phyloP scores from a whole-genome alignment of 1,140 invertebrate genomes.

The Drosophila ficusphila region DNA sequence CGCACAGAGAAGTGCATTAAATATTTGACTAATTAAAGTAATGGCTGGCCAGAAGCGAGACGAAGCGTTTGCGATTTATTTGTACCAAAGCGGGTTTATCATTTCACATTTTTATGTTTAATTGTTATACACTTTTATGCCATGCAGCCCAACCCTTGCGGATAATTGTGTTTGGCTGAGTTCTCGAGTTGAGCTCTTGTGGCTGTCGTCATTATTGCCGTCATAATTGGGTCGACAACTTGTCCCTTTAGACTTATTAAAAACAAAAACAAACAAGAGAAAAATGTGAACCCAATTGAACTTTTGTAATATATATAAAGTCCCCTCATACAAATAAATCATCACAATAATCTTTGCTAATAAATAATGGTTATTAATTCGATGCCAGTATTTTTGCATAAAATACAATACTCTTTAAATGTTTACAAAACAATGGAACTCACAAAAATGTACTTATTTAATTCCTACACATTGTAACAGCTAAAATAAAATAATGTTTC shows the following conservation, averaged over 20 bases:
- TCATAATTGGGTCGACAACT: constrained; percentile 39
- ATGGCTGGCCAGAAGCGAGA: constrained; percentile 48
- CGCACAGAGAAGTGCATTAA: constrained; percentile 59
- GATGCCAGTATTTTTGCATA: not conserved
- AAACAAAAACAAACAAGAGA: not conserved
- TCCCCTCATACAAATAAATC: not conserved
- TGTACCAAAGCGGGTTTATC: constrained; percentile 33
- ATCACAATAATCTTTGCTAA: not conserved
- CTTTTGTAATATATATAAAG: not conserved
- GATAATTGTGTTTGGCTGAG: constrained; percentile 27
- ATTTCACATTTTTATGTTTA: constrained; percentile 17
- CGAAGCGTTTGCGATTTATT: constrained; percentile 69
- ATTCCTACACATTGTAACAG: not conserved
- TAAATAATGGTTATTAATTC: not conserved
- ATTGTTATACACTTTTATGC: constrained; percentile 10
- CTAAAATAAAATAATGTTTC: too few relatives aligned
- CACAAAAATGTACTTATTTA: not conserved
- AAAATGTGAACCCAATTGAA: not conserved
- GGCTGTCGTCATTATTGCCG: constrained; percentile 5
- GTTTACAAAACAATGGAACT: not conserved
- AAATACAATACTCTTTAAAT: not conserved
- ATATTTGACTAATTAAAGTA: constrained; percentile 81
- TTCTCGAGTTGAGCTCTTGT: constrained; percentile 13
- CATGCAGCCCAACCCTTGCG: not conserved
- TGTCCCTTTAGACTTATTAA: constrained; percentile 6